Base-by-base conservation (phyloP, 2,797 vertebrate species). In the Gymnopithys bicolor region DNA sequence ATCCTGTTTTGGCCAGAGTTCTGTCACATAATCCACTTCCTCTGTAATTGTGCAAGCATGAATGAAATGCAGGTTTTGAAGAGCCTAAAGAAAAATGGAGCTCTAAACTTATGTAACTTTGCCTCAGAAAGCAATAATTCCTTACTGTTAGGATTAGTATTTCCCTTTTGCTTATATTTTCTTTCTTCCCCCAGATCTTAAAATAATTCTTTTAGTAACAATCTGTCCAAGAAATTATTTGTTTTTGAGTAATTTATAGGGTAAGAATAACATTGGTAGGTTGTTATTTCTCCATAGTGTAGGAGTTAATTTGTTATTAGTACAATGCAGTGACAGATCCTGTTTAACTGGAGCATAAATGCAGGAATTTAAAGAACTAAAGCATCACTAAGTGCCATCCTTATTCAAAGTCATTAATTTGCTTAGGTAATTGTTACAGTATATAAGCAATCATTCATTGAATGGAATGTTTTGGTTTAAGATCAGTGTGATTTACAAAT, bases 391-490 rank as follows among this genome's bases (percentile, higher is more conserved):
- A 96, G 35, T 93, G 51, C 45, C 59, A 85, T 80, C 71, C 52
- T 82, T 96, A 89, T 74, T 88, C 82, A 94, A 93, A 96, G 63
- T 59, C 66, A 86, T 95, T 96, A 79, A 96, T 95, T 97, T 96
- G 14, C 78, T 5, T 7, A 59, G 43, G 39, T 96, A 96, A 96
- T 90, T 95, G 52, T 96, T 96, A 71, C 41, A 84, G 23, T 84
- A 75, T 71, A 92, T 70, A 89, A 93, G 67, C 68, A 95, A 91
- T 96, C 82, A 84, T 85, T 96, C 93, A 92, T 49, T 4, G 8
- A 95, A 90, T 67, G 53, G 93, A 94, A 62, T 78, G 39, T n/a
- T 95, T 95, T 90, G 73, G 63, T 74, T 75, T 87, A 84, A 89
- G 79, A 89, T 93, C 32, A 87, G 55, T 78, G 32, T 88, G 86